These are phyloP conservation scores for Ochropacha duplaris DNA, from an alignment of 2,888 invertebrate species.

Conservation along the genomic window DNA sequence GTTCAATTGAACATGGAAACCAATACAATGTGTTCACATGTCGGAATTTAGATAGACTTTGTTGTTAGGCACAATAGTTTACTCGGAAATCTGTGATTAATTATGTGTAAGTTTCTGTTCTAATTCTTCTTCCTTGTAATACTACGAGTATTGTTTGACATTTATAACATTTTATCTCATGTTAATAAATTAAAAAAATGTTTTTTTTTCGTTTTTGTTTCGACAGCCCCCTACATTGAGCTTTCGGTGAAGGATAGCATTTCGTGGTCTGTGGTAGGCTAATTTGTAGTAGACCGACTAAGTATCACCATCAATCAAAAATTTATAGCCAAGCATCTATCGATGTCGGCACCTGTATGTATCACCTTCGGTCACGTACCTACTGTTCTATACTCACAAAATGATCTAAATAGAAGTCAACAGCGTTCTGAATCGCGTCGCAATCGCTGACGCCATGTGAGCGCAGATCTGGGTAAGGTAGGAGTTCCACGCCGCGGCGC, in stretches of 20 bases:
- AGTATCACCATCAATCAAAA: too few species aligned
- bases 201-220: too few species aligned
- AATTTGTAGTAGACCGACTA: too few species aligned
- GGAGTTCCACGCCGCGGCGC: constrained; percentile 46
- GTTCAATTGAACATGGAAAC: constrained; percentile 26
- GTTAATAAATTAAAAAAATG: too few species aligned
- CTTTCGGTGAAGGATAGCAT: too few species aligned
- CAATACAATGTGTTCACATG: constrained; percentile 24
- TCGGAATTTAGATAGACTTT: constrained; percentile 6
- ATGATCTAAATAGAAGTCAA: constrained; percentile 83
- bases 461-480: constrained; percentile 85
- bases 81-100: background rate
- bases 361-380: background rate
- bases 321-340: too few species aligned
- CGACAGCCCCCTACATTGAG: too few species aligned
- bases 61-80: constrained; percentile 6
- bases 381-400: constrained; percentile 43
- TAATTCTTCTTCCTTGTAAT: background rate
- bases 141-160: too few species aligned
- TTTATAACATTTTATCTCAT: too few species aligned
- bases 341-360: too few species aligned
- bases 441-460: constrained; percentile 86
- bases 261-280: too few species aligned
- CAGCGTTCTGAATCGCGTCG: constrained; percentile 86
- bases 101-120: constrained; percentile 1